Base-by-base conservation (phyloP, 1,140 invertebrate species). In the Penaeus vannamei region DNA sequence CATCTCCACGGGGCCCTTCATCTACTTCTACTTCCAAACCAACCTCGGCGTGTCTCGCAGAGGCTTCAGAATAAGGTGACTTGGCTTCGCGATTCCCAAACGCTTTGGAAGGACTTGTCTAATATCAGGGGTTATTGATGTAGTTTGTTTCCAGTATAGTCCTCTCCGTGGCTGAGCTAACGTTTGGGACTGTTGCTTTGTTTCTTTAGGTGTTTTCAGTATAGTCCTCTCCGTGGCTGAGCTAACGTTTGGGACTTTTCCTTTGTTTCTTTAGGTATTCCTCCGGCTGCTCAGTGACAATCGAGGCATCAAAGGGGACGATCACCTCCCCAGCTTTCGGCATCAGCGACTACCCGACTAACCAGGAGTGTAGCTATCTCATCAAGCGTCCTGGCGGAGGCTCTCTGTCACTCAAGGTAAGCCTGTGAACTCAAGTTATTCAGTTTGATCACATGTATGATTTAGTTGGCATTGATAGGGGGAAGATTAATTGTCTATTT, bases 1-100 rank as follows among this genome's bases (percentile, higher is more conserved):
- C 42, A 97, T 98, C 93, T 98, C 98, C 0, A 99, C 98, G 0
- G 96, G 96, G 42, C 98, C 96, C 92, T 95, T 96, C 91, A 92
- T 99, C 5, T 99, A 99, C 93, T 93, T 99, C 82, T 99, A 99
- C 92, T 97, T 98, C 92, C 97, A 97, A 93, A 98, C 97, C 0
- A 97, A 96, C 91, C 94, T 98, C 32, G 97, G 97, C 36, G 97
- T 98, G 92, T 97, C 96, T 0, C 95, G 95, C 91, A 96, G 96
- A 92, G 98, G 98, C n/a, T 99, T 98, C 93, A 97, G 96, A 91
- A 96, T 91, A 76, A 92, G 90, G 91, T 84, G 76, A 36, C 17
- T 17, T 36, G 79, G 10, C 46, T 17, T 81, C 46, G 0, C 20
- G n/a, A 10, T 81, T 81, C 42, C 26, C 8, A 83, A n/a, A 62